phyloP scores from a whole-genome alignment of 2,888 invertebrate species.

The Lasioglossum malachurum region DNA sequence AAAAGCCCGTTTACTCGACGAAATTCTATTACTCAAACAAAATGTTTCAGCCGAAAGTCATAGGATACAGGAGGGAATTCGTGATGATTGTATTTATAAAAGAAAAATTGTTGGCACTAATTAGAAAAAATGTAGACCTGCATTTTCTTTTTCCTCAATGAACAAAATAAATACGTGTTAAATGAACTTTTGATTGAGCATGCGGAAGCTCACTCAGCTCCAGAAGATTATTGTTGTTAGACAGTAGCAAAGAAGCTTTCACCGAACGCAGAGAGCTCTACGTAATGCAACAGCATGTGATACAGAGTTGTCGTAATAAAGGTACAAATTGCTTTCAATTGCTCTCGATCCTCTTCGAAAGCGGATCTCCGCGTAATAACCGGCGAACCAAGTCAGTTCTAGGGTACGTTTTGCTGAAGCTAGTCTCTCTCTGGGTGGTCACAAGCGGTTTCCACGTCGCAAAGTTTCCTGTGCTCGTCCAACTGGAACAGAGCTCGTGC shows the following conservation, averaged over 20 bases:
- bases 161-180: background rate
- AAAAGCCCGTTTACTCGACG: background rate
- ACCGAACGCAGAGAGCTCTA: background rate
- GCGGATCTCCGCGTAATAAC: slow-evolving; percentile 56
- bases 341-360: slow-evolving; percentile 25
- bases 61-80: too few species aligned
- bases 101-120: background rate
- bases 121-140: background rate
- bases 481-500: slow-evolving; percentile 38
- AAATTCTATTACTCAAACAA: background rate
- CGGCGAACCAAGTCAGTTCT: slow-evolving; percentile 54
- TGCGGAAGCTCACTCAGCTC: background rate
- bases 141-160: background rate
- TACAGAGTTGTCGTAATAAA: slow-evolving; percentile 33
- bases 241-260: slow-evolving; percentile 1
- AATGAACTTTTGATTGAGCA: background rate
- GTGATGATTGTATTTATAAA: background rate
- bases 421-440: slow-evolving; percentile 68
- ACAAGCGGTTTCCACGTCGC: slow-evolving; percentile 65
- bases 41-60: background rate
- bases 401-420: slow-evolving; percentile 65
- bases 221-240: background rate
- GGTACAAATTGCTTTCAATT: slow-evolving; percentile 47
- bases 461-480: slow-evolving; percentile 60
- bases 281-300: background rate